phyloP scores from a whole-genome alignment of 2,797 vertebrate genomes.

The Paguma larvata region DNA sequence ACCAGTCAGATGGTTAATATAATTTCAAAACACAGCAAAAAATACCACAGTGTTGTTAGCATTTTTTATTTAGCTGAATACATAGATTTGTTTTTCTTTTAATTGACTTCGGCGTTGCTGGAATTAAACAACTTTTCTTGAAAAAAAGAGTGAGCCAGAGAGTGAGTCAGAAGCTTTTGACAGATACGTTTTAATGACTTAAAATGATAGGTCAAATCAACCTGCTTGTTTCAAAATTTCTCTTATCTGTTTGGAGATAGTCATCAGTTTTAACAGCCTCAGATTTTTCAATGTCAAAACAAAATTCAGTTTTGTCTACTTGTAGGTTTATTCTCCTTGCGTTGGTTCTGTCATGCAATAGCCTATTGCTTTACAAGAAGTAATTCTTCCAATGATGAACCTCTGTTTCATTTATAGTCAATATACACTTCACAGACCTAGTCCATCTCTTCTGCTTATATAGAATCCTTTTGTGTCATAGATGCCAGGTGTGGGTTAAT shows the following conservation, averaged over 20 bases:
- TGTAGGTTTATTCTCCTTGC: neutral
- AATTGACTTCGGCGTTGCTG: neutral
- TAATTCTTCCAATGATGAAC: neutral
- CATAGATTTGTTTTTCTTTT: conserved; percentile 26
- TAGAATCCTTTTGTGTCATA: neutral
- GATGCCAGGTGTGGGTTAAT: neutral
- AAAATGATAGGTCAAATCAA: neutral
- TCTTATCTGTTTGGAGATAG: conserved; percentile 32
- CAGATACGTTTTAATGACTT: conserved; percentile 39
- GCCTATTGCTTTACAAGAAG: neutral
- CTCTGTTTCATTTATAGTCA: neutral
- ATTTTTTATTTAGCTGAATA: neutral
- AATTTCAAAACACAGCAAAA: conserved; percentile 18
- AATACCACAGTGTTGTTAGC: neutral
- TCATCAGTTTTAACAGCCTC: neutral
- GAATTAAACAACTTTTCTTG: conserved; percentile 29
- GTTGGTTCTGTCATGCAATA: neutral
- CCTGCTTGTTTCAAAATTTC: conserved; percentile 3
- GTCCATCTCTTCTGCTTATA: neutral
- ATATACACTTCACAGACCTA: neutral
- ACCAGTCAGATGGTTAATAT: neutral
- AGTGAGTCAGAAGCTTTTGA: conserved; percentile 13
- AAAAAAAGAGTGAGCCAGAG: neutral
- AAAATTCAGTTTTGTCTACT: neutral
- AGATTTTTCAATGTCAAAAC: conserved; percentile 46